Evolutionary conservation across 2,113 vertebrate species (phyloP), one percentile per base, ranked within the genome.

Genomic region (Lethenteron camtschaticum): DNA sequence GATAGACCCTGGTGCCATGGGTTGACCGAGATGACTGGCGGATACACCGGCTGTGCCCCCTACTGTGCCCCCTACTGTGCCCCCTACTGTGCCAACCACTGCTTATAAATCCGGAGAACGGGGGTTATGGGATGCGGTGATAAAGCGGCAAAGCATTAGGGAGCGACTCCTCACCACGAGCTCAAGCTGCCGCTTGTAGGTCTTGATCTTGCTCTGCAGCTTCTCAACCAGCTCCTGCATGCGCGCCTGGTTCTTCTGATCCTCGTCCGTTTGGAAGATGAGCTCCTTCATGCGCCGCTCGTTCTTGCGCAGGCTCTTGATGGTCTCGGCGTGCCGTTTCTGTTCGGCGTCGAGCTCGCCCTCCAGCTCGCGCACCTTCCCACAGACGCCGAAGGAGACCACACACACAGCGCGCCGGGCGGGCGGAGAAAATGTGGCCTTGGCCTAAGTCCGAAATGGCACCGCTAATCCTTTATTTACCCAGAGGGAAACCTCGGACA

Each of bases 111-210:
- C 41, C 41, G 41, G 41, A 41, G 41, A 41, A 41, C 6, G 41
- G 41, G 41, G 59, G 59, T 13, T 63, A 63, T 63, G 59, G 20
- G 9, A 66, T 16, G 24, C 63, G 8, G 24, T 9, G n/a, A 24
- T 24, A 66, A 8, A 11, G 63, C 9, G 2, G 10, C 24, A 66
- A n/a, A 66, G 63, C 24, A 66, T 66, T 24, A 24, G 57, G 68
- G 56, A 12, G 55, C 2, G 3, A 20, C 4, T 11, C 69, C 71
- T 56, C 55, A 85, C 83, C 2, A 82, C 82, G 73, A 84, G 81
- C 75, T 85, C 83, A 73, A 85, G 81, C 81, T 85, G 83, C 81
- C 83, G 80, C 77, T 85, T 85, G 79, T 83, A 84, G 72, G 83
- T 79, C 78, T 81, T 84, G 78, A 85, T 81, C 78, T 85, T 85